Conservation (phyloP, 2,113 vertebrate genomes). For the Sinosuthora webbiana region DNA sequence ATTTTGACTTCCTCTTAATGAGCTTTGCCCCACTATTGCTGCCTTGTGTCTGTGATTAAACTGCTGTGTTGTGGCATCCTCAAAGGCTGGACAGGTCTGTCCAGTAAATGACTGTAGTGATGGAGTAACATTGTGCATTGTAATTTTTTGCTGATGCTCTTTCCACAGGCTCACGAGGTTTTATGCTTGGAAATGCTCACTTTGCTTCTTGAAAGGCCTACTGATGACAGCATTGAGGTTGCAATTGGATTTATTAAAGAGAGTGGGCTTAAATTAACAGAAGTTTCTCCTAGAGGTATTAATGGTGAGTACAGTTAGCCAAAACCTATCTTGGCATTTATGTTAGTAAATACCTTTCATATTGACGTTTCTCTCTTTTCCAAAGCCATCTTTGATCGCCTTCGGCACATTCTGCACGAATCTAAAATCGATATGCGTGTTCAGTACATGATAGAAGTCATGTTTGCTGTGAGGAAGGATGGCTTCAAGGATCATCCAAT, state of each 20-base stretch:
- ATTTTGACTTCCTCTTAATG: background rate
- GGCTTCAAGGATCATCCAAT: constrained; percentile 97
- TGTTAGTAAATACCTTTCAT: background rate
- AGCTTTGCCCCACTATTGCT: background rate
- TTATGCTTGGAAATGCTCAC: constrained; percentile 97
- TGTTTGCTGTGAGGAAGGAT: constrained; percentile 98
- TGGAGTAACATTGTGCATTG: background rate
- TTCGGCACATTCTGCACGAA: constrained; percentile 95
- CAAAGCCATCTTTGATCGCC: constrained; percentile 95
- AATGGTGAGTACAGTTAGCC: constrained; percentile 79
- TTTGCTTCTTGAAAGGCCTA: constrained; percentile 93
- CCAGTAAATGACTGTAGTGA: background rate
- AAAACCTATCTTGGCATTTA: background rate
- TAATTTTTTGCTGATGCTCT: background rate
- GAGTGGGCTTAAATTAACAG: constrained; percentile 94
- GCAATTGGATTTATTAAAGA: constrained; percentile 97
- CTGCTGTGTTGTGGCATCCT: background rate
- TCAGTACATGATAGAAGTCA: constrained; percentile 99
- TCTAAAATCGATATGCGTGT: constrained; percentile 97
- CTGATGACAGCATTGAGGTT: constrained; percentile 97
- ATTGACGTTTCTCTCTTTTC: background rate
- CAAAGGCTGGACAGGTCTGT: background rate
- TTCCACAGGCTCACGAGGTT: constrained; percentile 90
- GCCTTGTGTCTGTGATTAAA: background rate
- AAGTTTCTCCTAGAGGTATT: constrained; percentile 93